A percentile compares a stretch with the other conserved stretches of the same genome.
Conservation (phyloP, 2,888 invertebrate species). For the Ceraclea dissimilis region DNA sequence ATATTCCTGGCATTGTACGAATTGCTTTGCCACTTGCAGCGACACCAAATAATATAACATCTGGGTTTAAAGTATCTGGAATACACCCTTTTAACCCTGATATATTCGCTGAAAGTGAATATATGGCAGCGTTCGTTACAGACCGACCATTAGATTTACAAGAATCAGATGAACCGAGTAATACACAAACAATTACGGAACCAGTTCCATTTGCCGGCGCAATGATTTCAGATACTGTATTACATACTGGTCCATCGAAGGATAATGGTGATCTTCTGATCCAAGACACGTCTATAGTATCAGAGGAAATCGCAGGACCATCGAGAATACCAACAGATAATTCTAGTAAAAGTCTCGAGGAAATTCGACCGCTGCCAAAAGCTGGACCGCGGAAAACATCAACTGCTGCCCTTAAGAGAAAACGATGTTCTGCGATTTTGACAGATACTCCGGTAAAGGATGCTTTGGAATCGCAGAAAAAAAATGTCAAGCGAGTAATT, state of each 20-base stretch:
- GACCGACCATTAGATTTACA: slow-evolving; percentile 9
- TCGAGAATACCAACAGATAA: neutral
- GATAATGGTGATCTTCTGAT: neutral
- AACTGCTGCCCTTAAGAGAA: slow-evolving; percentile 15
- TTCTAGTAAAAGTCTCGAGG: slow-evolving; percentile 6
- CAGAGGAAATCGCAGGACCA: slow-evolving; percentile 6
- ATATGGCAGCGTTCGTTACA: slow-evolving; percentile 13
- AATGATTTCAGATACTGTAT: neutral
- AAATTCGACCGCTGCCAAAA: slow-evolving; percentile 22
- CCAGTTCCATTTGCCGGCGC: slow-evolving; percentile 3
- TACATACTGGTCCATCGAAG: slow-evolving; percentile 1
- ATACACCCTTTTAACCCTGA: slow-evolving; percentile 13
- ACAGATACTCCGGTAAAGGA: slow-evolving; percentile 25
- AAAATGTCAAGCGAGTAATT: slow-evolving; percentile 8
- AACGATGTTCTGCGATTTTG: slow-evolving; percentile 22
- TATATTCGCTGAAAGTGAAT: slow-evolving; percentile 13
- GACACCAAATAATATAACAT: neutral
- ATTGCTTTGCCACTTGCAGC: slow-evolving; percentile 4
- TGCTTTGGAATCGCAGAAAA: slow-evolving; percentile 14
- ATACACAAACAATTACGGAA: slow-evolving; percentile 1
- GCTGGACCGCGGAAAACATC: slow-evolving; percentile 14
- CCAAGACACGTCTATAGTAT: neutral
- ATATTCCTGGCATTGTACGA: slow-evolving; percentile 3
- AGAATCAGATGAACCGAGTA: neutral
- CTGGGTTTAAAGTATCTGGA: slow-evolving; percentile 11